These are phyloP conservation scores for Python bivittatus DNA, from an alignment of 2,113 vertebrate genomes.

Conservation along the genomic window DNA sequence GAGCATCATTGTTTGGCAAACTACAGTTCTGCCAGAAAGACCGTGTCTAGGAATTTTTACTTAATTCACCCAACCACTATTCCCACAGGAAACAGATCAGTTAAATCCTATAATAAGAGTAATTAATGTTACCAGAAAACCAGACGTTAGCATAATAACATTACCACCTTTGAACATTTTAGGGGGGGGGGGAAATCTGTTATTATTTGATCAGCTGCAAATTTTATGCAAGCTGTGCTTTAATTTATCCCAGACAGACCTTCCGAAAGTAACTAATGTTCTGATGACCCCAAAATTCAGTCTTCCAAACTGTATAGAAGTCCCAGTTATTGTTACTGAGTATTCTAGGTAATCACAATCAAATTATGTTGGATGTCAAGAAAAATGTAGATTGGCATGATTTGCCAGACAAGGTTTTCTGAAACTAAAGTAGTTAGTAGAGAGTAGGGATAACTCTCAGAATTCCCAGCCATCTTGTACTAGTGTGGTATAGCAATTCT, in stretches of 20 bases:
- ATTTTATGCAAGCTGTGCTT: not conserved
- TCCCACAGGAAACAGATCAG: slow-evolving; percentile 55
- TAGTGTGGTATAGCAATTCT: too few species aligned
- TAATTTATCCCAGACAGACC: not conserved
- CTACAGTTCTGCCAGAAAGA: slow-evolving; percentile 36
- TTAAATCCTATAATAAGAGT: slow-evolving; percentile 64
- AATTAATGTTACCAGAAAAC: slow-evolving; percentile 55
- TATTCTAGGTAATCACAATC: not conserved
- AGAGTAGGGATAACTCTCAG: too few species aligned
- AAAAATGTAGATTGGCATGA: not conserved
- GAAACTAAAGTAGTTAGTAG: not conserved
- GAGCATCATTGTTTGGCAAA: slow-evolving; percentile 30
- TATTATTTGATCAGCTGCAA: slow-evolving; percentile 23
- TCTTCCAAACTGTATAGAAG: not conserved
- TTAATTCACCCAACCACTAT: slow-evolving; percentile 45
- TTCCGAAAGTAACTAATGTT: not conserved
- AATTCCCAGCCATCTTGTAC: too few species aligned
- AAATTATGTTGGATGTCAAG: not conserved
- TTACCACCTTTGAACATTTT: slow-evolving; percentile 34
- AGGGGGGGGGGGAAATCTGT: not conserved
- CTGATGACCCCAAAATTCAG: not conserved
- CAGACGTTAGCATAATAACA: slow-evolving; percentile 30
- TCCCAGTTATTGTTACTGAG: not conserved
- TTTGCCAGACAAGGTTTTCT: not conserved
- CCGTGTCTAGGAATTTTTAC: slow-evolving; percentile 16